These are phyloP conservation scores for Hydrophis major DNA, from an alignment of 2,797 vertebrate species.

Conservation along the genomic window DNA sequence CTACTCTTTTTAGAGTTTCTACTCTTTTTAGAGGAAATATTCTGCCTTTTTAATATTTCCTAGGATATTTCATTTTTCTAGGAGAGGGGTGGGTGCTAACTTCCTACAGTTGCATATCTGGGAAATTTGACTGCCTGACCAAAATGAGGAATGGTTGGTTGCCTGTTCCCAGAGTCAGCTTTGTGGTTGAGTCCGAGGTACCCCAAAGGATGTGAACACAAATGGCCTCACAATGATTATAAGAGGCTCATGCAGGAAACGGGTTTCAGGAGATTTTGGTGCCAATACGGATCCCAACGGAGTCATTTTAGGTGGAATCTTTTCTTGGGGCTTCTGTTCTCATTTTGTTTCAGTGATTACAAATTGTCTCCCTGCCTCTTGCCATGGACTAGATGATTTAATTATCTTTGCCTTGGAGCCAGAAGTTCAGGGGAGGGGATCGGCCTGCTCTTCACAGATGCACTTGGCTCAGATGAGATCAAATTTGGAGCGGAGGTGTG, in stretches of 20 bases:
- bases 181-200: not conserved
- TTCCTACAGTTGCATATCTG: not conserved
- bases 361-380: not conserved
- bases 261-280: not conserved
- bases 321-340: not conserved
- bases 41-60: too few relatives aligned
- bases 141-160: not conserved
- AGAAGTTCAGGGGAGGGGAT: not conserved
- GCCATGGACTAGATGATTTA: too few relatives aligned
- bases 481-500: not conserved
- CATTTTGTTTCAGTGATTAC: not conserved
- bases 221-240: not conserved
- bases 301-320: not conserved
- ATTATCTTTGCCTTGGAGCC: not conserved
- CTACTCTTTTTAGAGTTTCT: too few relatives aligned
- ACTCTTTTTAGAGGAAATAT: too few relatives aligned
- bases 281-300: not conserved
- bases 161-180: not conserved
- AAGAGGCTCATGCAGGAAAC: not conserved
- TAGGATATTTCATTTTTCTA: too few relatives aligned
- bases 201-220: not conserved
- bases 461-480: not conserved
- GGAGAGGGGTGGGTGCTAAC: too few relatives aligned
- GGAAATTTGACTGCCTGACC: not conserved
- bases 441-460: not conserved